Evolutionary conservation across 2,888 invertebrate genomes (phyloP), one percentile per base, ranked within the genome.

Genomic region (Melieria crassipennis): DNA sequence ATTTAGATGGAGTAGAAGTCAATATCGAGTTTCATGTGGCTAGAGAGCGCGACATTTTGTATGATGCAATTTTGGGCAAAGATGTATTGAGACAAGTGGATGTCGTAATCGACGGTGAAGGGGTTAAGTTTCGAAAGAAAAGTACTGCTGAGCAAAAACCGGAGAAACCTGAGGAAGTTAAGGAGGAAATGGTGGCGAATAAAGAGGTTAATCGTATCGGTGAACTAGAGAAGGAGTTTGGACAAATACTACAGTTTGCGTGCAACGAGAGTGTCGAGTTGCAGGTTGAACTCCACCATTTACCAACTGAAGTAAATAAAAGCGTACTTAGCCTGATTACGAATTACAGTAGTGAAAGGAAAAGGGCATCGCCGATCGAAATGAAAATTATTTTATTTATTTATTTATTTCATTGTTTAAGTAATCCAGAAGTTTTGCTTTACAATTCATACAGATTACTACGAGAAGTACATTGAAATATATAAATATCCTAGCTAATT

Each of bases 361-460:
- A 52, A 52, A 65, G 61, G n/a, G 56, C 73, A 16, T 70, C 58
- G 10, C 73, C 73, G 1, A 70, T 76, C 2, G 71, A 73, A 13
- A 76, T 76, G 70, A 77, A 70, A 13, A 65, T 77, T 0, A 46
- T 71, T 2, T 13, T 76, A 3, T 57, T n/a, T n/a, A n/a, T n/a
- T n/a, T n/a, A n/a, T n/a, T n/a, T n/a, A n/a, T n/a, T n/a, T n/a
- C n/a, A n/a, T n/a, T n/a, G n/a, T n/a, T n/a, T n/a, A n/a, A n/a
- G n/a, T n/a, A n/a, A n/a, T n/a, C n/a, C n/a, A n/a, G n/a, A n/a
- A n/a, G n/a, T n/a, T n/a, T n/a, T n/a, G n/a, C n/a, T n/a, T n/a
- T n/a, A n/a, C n/a, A n/a, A n/a, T n/a, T n/a, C n/a, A n/a, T n/a
- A n/a, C n/a, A n/a, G n/a, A n/a, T n/a, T n/a, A n/a, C n/a, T n/a